Percentiles rank a stretch among this genome's conserved stretches.
Evolutionary conservation across 2,797 vertebrate genomes (phyloP).

Genomic region (Echeneis naucrates): DNA sequence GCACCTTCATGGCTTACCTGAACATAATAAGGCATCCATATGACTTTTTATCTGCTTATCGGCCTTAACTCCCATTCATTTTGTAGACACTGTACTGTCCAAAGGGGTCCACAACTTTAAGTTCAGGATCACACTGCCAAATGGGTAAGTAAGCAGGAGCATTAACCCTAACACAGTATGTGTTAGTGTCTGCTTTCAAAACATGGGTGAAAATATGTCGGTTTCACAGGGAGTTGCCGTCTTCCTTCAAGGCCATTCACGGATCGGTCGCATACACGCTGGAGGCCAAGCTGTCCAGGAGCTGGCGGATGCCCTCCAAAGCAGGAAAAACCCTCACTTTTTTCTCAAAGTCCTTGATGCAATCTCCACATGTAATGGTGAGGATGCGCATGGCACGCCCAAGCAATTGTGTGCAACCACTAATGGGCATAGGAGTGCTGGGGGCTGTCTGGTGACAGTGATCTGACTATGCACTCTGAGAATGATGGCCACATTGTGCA

Average conservation of each 20-base stretch:
- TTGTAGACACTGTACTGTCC: slow-evolving; percentile 75
- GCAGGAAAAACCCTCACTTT: slow-evolving; percentile 88
- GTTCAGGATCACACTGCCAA: slow-evolving; percentile 91
- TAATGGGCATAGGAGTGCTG: no score
- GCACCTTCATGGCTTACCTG: no score
- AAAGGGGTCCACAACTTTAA: slow-evolving; percentile 89
- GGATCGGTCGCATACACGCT: slow-evolving; percentile 91
- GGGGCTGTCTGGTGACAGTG: no score
- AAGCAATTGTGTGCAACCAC: no score
- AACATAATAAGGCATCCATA: background rate
- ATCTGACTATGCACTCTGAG: no score
- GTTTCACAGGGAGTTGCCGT: slow-evolving; percentile 92
- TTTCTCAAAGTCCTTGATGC: slow-evolving; percentile 85
- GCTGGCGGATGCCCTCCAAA: slow-evolving; percentile 85
- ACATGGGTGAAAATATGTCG: no score
- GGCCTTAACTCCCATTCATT: slow-evolving; percentile 1
- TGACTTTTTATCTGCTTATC: background rate
- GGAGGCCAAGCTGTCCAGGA: slow-evolving; percentile 90
- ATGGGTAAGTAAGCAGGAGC: slow-evolving; percentile 87
- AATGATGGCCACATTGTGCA: no score
- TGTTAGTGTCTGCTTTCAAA: background rate
- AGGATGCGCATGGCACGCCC: no score
- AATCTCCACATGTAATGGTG: slow-evolving; percentile 84
- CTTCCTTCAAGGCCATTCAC: slow-evolving; percentile 90
- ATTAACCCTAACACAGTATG: no score